Evolutionary conservation across 2,888 invertebrate species (phyloP), one percentile per base, ranked within the genome.

Genomic region (Alitta virens): DNA sequence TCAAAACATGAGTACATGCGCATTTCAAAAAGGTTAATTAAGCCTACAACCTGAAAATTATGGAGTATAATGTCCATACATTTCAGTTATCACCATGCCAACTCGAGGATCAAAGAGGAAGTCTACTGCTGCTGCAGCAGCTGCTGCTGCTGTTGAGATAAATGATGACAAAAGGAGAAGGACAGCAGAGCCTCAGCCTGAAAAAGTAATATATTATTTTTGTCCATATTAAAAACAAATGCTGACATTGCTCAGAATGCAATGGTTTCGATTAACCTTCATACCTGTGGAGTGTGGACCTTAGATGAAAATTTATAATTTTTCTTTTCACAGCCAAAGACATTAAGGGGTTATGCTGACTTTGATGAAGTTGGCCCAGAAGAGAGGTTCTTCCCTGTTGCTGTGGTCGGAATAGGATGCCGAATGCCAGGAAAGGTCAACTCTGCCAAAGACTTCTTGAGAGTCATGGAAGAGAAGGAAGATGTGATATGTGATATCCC

Each of bases 381-480:
- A 40, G 56, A 56, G n/a, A 42, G 43, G 9, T 50, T 21, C 50
- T 63, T 60, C 56, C 63, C 63, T 5, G 42, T 63, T 3, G 63
- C 63, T 42, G 43, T 63, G 9, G 60, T 63, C 12, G 63, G 63
- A 23, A 55, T 63, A 33, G 63, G 57, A 42, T 67, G 67, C 54
- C 40, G 63, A 5, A 33, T 64, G 42, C 67, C 67, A 12, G 67
- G 67, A 1, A 56, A 50, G 5, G 58, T 43, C 38, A 52, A 55
- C 50, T 21, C 46, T 16, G 23, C 53, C 2, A 62, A 62, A 24
- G 63, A 62, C 54, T 63, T 66, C 33, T 46, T 62, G 62, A 42
- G 52, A 1, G 61, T 66, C 21, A 56, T 66, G 42, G 53, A 60
- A 14, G 54, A 64, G 24, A 26, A 51, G 21, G 40, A 23, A 18